A percentile compares a stretch with the other conserved stretches of the same genome.
These are phyloP conservation scores for Oriolus oriolus DNA, from an alignment of 2,113 vertebrate species.

Conservation along the genomic window DNA sequence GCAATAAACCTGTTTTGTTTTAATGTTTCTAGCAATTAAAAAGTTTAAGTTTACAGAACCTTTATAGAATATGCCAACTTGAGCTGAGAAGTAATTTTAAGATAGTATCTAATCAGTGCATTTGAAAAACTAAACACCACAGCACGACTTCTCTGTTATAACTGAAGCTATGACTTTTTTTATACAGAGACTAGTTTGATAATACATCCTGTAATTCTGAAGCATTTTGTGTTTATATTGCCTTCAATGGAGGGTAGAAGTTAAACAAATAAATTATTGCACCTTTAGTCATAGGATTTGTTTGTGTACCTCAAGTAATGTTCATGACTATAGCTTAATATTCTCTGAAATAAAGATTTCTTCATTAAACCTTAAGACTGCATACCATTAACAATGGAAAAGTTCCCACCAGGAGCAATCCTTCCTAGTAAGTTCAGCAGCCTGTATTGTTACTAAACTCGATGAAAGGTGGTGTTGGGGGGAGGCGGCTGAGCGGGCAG, in stretches of 20 bases:
- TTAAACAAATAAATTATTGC: constrained; percentile 73
- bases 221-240: constrained; percentile 66
- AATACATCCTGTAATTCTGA: constrained; percentile 65
- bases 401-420: not conserved
- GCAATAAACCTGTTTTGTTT: constrained; percentile 61
- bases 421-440: not conserved
- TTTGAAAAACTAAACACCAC: constrained; percentile 62
- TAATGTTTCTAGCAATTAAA: constrained; percentile 70
- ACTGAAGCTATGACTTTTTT: constrained; percentile 64
- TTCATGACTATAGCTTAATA: constrained; percentile 45
- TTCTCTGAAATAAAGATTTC: constrained; percentile 54
- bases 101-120: constrained; percentile 41
- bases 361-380: constrained; percentile 43
- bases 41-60: constrained; percentile 71
- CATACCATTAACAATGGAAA: not conserved
- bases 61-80: constrained; percentile 72
- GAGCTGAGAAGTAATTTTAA: constrained; percentile 56
- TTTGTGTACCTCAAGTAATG: constrained; percentile 58
- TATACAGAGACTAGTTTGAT: constrained; percentile 67
- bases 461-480: not conserved
- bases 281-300: constrained; percentile 55
- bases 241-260: constrained; percentile 63
- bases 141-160: constrained; percentile 43
- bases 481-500: rapidly evolving
- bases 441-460: not conserved